Evolutionary conservation across 2,797 vertebrate species (phyloP), one percentile per base, ranked within the genome.

Genomic region (Morus bassanus): DNA sequence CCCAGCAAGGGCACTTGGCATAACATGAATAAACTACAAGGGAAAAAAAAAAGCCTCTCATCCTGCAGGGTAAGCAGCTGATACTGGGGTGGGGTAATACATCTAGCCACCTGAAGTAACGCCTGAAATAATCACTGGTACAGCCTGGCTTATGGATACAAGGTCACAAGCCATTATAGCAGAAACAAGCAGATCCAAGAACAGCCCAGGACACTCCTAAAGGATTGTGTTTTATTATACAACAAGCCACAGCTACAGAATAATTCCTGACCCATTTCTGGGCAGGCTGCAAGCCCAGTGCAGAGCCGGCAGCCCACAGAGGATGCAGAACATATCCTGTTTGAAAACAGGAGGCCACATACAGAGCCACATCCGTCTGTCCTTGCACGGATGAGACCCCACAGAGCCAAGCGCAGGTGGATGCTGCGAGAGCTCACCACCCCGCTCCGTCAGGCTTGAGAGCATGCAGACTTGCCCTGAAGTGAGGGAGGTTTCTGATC

Each of bases 311-410:
- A 89, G 54, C 57, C 37, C 89, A 46, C 68, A 75, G 79, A 95
- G 87, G 87, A 96, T 78, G 85, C 76, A 72, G 63, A 94, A 81
- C 79, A 41, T 3, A 94, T 90, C 94, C 94, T 90, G 91, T 91
- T 82, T 91, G 82, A 89, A 64, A 64, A 70, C 77, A 57, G 28
- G 69, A 89, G 89, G 89, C 89, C 24, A 8, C 65, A 48, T 13
- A 46, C 51, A 65, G 35, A 94, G 93, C 81, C 81, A 91, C 82
- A 91, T 94, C 65, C 30, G 46, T 69, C 86, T 46, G 46, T 63
- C 91, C 69, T 59, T 2, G 18, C 81, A 81, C 3, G 11, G 72
- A 91, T 27, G 39, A 53, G 85, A 25, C 46, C 69, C 33, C 18
- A 13, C 23, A 13, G 73, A 91, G 64, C 54, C 50, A 15, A 53